These are phyloP conservation scores for Zoanthus sociatus DNA, from an alignment of 92 coral and sea anemone species.

Conservation along the genomic window DNA sequence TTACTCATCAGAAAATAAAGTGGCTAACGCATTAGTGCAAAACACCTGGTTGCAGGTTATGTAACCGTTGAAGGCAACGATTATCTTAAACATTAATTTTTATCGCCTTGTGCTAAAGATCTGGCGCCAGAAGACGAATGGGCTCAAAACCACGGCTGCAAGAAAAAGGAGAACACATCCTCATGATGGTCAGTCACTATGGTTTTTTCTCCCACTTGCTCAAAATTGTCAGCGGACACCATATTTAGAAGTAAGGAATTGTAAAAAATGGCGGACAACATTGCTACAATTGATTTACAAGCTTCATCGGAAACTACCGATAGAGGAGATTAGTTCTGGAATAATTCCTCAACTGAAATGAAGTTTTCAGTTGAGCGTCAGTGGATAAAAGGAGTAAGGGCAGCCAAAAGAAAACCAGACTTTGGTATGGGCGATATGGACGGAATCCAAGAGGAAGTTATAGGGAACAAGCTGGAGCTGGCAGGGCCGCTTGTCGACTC, in stretches of 20 bases:
- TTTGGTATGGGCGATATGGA: slow-evolving; percentile 68
- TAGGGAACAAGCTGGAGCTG: slow-evolving; percentile 3
- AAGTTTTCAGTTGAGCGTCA: slow-evolving; percentile 59
- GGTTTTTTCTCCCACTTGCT: slow-evolving; percentile 49
- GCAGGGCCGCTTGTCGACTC: slow-evolving; percentile 71
- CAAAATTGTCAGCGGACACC: slow-evolving; percentile 39
- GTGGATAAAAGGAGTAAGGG: slow-evolving; percentile 63
- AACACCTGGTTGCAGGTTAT: slow-evolving; percentile 41
- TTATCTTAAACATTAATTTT: slow-evolving; percentile 29
- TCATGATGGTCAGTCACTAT: not conserved
- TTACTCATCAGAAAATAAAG: slow-evolving; percentile 27
- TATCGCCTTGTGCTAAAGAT: too few relatives aligned
- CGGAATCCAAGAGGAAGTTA: slow-evolving; percentile 62
- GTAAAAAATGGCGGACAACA: slow-evolving; percentile 14
- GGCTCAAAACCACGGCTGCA: slow-evolving; percentile 52
- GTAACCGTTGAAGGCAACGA: slow-evolving; percentile 68
- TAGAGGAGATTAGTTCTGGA: slow-evolving; percentile 59
- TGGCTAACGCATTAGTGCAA: slow-evolving; percentile 67
- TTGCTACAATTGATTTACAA: not conserved
- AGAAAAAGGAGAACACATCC: slow-evolving; percentile 69
- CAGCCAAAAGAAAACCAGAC: slow-evolving; percentile 61
- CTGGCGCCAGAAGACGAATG: too few relatives aligned
- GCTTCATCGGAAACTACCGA: slow-evolving; percentile 28
- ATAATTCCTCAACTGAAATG: slow-evolving; percentile 53
- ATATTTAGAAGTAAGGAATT: not conserved